Evolutionary conservation across 1,140 invertebrate species (phyloP).

Genomic region (Globodera ellingtonae): DNA sequence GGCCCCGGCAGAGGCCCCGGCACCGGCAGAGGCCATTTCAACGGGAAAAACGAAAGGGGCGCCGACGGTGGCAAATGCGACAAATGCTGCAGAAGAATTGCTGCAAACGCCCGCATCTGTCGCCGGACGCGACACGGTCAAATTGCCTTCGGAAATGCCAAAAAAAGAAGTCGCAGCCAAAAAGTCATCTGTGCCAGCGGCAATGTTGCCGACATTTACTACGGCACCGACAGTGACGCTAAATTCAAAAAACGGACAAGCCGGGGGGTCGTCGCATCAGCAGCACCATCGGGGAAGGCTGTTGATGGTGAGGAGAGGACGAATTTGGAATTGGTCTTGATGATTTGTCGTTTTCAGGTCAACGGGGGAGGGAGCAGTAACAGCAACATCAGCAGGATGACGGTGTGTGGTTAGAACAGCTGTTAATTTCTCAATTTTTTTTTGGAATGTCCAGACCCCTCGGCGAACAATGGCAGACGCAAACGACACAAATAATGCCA

Average conservation of each 20-base stretch:
- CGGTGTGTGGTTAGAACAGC: background rate
- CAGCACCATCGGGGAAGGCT: slow-evolving; percentile 21
- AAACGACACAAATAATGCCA: background rate
- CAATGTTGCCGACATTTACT: background rate
- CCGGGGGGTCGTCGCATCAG: slow-evolving; percentile 9
- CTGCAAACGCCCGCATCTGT: too few relatives aligned
- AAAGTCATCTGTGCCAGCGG: background rate
- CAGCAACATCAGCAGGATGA: background rate
- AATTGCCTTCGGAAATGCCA: too few relatives aligned
- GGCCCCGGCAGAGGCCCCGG: background rate
- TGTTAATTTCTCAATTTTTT: too few relatives aligned
- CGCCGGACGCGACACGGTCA: too few relatives aligned
- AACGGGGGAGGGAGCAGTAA: slow-evolving; percentile 1
- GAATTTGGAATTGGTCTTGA: slow-evolving; percentile 1
- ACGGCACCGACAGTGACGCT: background rate
- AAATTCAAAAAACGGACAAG: slow-evolving; percentile 34
- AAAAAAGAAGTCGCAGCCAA: background rate
- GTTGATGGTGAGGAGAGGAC: slow-evolving; percentile 11
- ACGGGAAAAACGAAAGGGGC: background rate
- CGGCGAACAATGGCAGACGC: background rate
- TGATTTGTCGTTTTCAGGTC: background rate
- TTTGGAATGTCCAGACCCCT: background rate
- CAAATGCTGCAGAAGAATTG: too few relatives aligned
- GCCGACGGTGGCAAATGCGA: background rate
- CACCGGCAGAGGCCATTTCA: background rate